Evolutionary conservation across 1,140 invertebrate genomes (phyloP), one percentile per base, ranked within the genome.

Genomic region (Drosophila athabasca): DNA sequence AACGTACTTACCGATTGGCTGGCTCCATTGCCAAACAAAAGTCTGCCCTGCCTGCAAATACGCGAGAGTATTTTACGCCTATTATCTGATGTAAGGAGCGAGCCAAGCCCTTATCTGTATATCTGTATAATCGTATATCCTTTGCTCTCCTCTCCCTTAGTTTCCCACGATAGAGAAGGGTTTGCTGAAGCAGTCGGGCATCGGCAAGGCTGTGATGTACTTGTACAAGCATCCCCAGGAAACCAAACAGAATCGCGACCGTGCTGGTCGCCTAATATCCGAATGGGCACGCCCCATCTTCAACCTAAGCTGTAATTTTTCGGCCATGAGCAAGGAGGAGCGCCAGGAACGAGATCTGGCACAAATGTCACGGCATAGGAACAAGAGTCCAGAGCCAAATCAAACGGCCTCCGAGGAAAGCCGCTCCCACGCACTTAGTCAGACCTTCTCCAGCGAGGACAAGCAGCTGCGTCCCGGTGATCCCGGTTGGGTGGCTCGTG

Each of bases 171-270:
- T 98, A 66, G 97, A 98, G 90, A 96, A 97, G 88, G 95, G 95
- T 26, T 95, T 96, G 50, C 92, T 99, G 48, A 99, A 99, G 92
- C 96, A 97, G 74, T 98, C 98, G 45, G 97, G 98, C 45, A 97
- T 99, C 82, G 97, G 98, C 29, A 98, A 99, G 92, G 99, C 99
- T 70, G 97, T 99, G 0, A 99, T 99, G 99, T 99, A 99, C 93
- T 93, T 99, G 11, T 99, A 98, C 92, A 99, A 99, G 92, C 98
- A 99, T 93, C 98, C 99, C 0, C 97, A 97, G 92, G 99, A 99
- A 94, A 97, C 96, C 0, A 98, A 98, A 92, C 94, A 96, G 53
- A 99, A 99, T 92, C 96, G 96, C 91, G 96, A 97, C 87, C 94
- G 95, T 50, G 98, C 98, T 68, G 97, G 97, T 22, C 96, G 96